Conservation (phyloP, 2,113 vertebrate genomes). For the Astur gentilis region DNA sequence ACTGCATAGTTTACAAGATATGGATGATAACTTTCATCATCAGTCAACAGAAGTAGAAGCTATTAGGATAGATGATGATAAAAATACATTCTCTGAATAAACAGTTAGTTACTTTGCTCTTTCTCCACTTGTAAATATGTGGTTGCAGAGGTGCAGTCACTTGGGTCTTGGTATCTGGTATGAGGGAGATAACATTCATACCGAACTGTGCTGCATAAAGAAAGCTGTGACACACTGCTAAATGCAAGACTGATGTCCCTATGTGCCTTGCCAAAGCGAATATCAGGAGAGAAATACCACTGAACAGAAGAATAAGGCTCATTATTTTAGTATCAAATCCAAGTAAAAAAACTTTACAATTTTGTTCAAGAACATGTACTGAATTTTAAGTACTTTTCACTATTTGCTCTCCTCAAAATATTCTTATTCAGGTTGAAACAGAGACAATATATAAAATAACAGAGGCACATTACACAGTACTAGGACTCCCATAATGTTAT, state of each 20-base stretch:
- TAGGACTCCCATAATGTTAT: not conserved
- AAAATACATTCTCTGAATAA: not conserved
- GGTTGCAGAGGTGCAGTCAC: not conserved
- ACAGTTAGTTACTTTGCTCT: not conserved
- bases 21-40: not conserved
- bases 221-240: not conserved
- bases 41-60: not conserved
- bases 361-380: not conserved
- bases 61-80: not conserved
- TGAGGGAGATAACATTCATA: not conserved
- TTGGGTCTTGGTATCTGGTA: not conserved
- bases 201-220: not conserved
- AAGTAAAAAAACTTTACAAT: not conserved
- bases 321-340: not conserved
- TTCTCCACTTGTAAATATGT: not conserved
- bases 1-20: not conserved
- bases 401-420: not conserved
- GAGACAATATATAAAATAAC: not conserved
- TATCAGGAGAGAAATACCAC: not conserved
- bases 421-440: not conserved
- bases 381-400: not conserved
- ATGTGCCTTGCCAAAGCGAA: not conserved
- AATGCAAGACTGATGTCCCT: not conserved
- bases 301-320: not conserved
- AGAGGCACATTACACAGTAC: not conserved